Evolutionary conservation across 2,113 vertebrate species (phyloP).

Genomic region (Polypterus senegalus): DNA sequence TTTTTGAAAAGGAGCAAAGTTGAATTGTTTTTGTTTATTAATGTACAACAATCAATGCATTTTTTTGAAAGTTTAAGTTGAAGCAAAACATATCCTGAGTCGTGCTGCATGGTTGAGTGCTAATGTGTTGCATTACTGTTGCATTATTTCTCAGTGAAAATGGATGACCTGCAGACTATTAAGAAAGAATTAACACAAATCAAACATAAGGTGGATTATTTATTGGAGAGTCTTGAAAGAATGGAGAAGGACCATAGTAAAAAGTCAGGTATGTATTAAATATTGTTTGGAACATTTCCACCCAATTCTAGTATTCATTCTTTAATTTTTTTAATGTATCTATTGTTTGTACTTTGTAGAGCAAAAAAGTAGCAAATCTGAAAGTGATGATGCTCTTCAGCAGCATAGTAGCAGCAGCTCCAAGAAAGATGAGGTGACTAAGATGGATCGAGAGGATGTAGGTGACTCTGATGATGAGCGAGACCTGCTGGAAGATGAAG

Average conservation of each 20-base stretch:
- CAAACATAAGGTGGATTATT: slow-evolving; percentile 78
- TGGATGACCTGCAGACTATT: slow-evolving; percentile 70
- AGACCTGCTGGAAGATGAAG: slow-evolving; percentile 65
- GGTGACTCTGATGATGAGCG: slow-evolving; percentile 69
- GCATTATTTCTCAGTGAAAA: slow-evolving; percentile 50
- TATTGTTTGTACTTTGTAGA: slow-evolving; percentile 27
- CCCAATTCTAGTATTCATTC: too few species aligned
- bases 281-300: too few species aligned
- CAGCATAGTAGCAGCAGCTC: slow-evolving; percentile 36
- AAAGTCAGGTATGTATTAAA: slow-evolving; percentile 49
- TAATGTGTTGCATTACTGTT: too few species aligned
- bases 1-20: too few species aligned
- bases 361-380: slow-evolving; percentile 45
- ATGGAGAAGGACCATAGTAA: slow-evolving; percentile 72
- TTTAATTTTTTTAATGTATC: too few species aligned
- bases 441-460: slow-evolving; percentile 51
- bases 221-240: slow-evolving; percentile 70
- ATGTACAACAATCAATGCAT: too few species aligned
- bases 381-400: slow-evolving; percentile 6
- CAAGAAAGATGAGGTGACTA: slow-evolving; percentile 55
- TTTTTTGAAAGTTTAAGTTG: too few species aligned
- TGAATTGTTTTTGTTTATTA: too few species aligned
- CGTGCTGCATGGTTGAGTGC: too few species aligned
- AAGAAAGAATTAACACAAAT: slow-evolving; percentile 78
- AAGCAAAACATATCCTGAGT: too few species aligned